Conservation (phyloP, 1,140 invertebrate species). For the Contarinia nasturtii region DNA sequence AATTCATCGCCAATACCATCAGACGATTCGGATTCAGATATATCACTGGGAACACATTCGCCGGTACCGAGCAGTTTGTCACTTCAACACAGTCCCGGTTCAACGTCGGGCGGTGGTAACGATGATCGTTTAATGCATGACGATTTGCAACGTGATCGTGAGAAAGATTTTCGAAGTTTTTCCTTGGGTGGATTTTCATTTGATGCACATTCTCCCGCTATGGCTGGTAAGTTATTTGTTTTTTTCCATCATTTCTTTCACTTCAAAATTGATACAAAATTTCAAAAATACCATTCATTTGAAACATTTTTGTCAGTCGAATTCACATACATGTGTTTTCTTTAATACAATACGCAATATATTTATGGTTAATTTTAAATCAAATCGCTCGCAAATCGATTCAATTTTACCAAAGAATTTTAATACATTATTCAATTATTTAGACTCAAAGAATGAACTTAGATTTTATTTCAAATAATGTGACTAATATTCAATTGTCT, state of each 20-base stretch:
- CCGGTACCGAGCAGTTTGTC: slow-evolving; percentile 26
- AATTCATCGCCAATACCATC: slow-evolving; percentile 19
- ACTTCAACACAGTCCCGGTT: slow-evolving; percentile 22
- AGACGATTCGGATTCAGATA: slow-evolving; percentile 30
- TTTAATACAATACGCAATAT: background rate
- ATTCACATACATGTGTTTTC: background rate
- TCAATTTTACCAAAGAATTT: too few relatives aligned
- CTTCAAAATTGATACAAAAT: too few relatives aligned
- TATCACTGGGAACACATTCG: slow-evolving; percentile 31
- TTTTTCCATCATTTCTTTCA: too few relatives aligned
- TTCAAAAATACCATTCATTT: too few relatives aligned
- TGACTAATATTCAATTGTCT: too few relatives aligned
- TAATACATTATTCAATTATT: too few relatives aligned
- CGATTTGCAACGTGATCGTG: slow-evolving; percentile 20
- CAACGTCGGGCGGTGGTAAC: slow-evolving; percentile 21
- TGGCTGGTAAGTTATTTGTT: background rate
- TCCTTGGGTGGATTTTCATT: slow-evolving; percentile 10
- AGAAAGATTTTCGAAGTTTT: slow-evolving; percentile 18
- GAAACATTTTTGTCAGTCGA: too few relatives aligned
- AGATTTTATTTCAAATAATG: too few relatives aligned
- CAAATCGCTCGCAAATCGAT: too few relatives aligned
- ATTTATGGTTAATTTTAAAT: background rate
- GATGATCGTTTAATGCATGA: slow-evolving; percentile 13
- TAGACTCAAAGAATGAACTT: too few relatives aligned
- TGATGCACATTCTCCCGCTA: slow-evolving; percentile 1